phyloP scores from a whole-genome alignment of 2,113 vertebrate genomes.

The Lonchura striata region DNA sequence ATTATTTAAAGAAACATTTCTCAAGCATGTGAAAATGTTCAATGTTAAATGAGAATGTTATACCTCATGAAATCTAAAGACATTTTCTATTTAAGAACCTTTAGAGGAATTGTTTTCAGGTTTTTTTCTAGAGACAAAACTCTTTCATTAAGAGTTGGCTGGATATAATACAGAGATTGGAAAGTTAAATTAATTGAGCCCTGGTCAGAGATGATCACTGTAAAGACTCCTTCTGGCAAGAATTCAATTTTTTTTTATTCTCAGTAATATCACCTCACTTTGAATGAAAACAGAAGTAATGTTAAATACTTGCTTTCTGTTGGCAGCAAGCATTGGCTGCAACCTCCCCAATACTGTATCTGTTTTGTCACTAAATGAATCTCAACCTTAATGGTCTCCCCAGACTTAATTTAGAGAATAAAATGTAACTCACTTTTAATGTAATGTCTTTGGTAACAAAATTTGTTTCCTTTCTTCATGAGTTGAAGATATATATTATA shows the following conservation, averaged over 20 bases:
- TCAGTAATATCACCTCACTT: not conserved
- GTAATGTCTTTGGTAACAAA: not conserved
- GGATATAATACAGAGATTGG: not conserved
- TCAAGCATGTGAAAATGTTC: not conserved
- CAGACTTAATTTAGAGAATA: not conserved
- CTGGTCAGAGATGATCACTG: not conserved
- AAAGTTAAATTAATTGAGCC: not conserved
- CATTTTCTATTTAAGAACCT: not conserved
- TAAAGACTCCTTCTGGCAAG: not conserved
- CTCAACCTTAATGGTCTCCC: not conserved
- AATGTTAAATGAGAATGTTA: no score
- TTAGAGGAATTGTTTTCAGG: not conserved
- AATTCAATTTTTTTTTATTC: not conserved
- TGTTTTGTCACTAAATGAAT: not conserved
- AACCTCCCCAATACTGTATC: not conserved
- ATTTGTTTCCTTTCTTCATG: not conserved
- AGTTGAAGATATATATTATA: not conserved
- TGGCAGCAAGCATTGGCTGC: not conserved
- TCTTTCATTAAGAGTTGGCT: not conserved
- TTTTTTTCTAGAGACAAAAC: not conserved
- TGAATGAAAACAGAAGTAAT: not conserved
- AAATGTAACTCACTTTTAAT: not conserved
- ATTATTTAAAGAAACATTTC: not conserved
- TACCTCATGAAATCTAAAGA: not conserved
- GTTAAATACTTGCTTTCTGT: not conserved